A percentile compares a stretch with the other conserved stretches of the same genome.
phyloP scores from a whole-genome alignment of 2,113 vertebrate genomes.

The Nothoprocta pentlandii region DNA sequence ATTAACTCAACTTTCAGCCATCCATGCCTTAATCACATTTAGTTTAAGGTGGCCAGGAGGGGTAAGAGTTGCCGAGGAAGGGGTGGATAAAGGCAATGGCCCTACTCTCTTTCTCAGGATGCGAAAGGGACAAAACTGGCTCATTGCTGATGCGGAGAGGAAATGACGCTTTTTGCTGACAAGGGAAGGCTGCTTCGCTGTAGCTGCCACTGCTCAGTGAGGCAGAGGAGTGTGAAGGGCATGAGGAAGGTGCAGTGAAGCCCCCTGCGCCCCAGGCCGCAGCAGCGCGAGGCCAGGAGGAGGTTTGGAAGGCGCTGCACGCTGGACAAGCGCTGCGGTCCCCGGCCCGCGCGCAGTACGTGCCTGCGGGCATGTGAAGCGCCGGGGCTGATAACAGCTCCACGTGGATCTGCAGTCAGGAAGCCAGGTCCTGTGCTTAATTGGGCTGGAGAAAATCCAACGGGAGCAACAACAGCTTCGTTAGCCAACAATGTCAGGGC shows the following conservation, averaged over 20 bases:
- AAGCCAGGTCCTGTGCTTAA: neutral
- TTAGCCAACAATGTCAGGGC: neutral
- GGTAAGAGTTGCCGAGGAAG: neutral
- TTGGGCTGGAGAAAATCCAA: neutral
- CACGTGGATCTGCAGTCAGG: neutral
- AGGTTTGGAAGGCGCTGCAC: fast-evolving
- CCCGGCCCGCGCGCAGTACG: neutral
- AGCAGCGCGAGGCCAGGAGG: neutral
- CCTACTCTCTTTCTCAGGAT: neutral
- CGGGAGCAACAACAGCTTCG: neutral
- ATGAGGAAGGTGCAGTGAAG: neutral
- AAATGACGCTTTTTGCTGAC: neutral
- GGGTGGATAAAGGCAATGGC: neutral
- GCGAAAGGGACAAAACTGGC: neutral
- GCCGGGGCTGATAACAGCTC: fast-evolving
- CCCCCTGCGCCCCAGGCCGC: too few species aligned
- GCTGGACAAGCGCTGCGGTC: neutral
- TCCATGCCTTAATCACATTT: neutral
- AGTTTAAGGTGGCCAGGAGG: neutral
- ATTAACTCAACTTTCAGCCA: neutral
- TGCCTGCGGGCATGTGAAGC: neutral
- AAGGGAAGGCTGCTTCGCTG: neutral
- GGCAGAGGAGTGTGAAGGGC: neutral
- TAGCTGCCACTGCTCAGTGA: neutral
- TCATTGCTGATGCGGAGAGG: neutral